phyloP scores from a whole-genome alignment of 2,888 invertebrate genomes.

The Gasteruption jaculator region DNA sequence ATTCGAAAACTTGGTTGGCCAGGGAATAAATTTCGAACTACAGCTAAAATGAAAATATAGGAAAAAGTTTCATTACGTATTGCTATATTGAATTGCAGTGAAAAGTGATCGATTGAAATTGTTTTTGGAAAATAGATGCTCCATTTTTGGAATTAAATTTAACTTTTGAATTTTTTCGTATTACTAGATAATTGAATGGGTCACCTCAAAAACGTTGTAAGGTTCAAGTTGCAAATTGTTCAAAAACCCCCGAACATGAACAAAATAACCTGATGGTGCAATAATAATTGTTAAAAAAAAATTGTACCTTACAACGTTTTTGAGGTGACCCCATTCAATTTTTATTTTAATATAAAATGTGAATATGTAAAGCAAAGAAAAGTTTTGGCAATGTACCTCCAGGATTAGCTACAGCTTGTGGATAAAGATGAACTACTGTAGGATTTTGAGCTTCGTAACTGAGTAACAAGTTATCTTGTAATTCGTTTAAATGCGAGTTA shows the following conservation, averaged over 20 bases:
- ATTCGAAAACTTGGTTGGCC: conserved; percentile 51
- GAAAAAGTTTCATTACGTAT: no score
- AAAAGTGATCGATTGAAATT: background rate
- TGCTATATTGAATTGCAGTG: background rate
- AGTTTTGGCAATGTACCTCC: conserved; percentile 31
- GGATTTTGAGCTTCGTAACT: conserved; percentile 64
- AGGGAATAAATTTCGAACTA: conserved; percentile 48
- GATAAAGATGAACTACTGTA: conserved; percentile 54
- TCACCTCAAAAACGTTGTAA: no score
- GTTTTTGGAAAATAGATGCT: no score
- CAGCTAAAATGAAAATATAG: conserved; percentile 32
- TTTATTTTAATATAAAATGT: background rate
- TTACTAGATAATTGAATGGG: no score
- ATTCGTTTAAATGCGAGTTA: conserved; percentile 53
- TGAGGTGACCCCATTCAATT: background rate
- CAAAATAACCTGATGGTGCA: no score
- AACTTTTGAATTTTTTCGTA: no score
- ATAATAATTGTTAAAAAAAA: no score
- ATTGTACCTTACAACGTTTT: background rate
- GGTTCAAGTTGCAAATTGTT: no score
- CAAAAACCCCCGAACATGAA: no score
- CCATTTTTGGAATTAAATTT: no score
- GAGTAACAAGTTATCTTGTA: conserved; percentile 61
- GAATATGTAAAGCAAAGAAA: conserved; percentile 2
- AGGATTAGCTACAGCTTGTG: conserved; percentile 49